Evolutionary conservation across 2,888 invertebrate species (phyloP).

Genomic region (Eutolmus rufibarbis): DNA sequence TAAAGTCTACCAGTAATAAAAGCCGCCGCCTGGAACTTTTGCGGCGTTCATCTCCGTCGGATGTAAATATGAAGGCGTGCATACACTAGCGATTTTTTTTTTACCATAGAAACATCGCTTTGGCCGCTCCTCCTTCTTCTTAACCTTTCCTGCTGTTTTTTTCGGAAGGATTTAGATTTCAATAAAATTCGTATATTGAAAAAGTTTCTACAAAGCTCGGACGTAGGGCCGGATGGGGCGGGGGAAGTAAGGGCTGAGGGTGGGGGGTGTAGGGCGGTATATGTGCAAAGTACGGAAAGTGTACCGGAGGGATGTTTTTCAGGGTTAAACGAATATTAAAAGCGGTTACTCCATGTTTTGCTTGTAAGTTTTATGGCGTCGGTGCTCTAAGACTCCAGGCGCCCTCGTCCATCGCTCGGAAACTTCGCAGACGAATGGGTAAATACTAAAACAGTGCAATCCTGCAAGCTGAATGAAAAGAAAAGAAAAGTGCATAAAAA

Average conservation of each 20-base stretch:
- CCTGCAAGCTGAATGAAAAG: neutral
- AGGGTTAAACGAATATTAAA: constrained; percentile 30
- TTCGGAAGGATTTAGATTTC: constrained; percentile 12
- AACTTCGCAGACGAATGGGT: constrained; percentile 17
- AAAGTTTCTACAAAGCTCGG: constrained; percentile 14
- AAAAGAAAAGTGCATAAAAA: neutral
- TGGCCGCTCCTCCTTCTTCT: neutral
- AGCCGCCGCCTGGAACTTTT: neutral
- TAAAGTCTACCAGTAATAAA: neutral
- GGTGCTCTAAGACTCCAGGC: neutral
- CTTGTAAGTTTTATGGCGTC: constrained; percentile 12
- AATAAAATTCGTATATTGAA: constrained; percentile 26
- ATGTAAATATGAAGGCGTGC: neutral
- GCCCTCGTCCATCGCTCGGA: neutral
- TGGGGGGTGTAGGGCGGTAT: neutral
- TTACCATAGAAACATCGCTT: neutral
- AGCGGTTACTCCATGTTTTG: constrained; percentile 14
- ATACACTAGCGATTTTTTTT: neutral
- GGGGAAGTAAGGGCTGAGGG: neutral
- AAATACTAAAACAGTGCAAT: constrained; percentile 3
- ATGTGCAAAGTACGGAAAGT: neutral
- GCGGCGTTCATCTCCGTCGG: neutral
- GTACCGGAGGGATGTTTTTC: neutral
- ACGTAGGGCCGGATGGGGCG: neutral
- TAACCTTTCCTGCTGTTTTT: neutral